Evolutionary conservation across 2,797 vertebrate species (phyloP), one percentile per base, ranked within the genome.

Genomic region (Echeneis naucrates): DNA sequence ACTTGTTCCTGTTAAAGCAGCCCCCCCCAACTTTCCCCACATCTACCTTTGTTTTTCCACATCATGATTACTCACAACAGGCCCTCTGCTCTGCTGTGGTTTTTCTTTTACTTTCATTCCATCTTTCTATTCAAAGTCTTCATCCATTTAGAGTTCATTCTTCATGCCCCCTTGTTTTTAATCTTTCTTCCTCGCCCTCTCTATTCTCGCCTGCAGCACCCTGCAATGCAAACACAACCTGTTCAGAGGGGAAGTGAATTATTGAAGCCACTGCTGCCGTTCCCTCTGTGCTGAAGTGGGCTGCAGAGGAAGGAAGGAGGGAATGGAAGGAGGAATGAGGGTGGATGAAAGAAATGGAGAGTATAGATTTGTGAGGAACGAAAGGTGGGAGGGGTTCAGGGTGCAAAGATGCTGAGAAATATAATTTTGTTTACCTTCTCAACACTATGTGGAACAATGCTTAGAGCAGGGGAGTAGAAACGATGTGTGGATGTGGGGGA

Each of bases 201-300:
- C 83, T 83, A 72, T 92, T 91, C 88, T 77, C 63, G 83, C 86
- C 89, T 81, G 81, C 86, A 90, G 93, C 90, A 50, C 87, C 87
- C 86, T 84, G 81, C 90, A 90, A 92, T 89, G 89, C 91, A 93
- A 94, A 94, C 92, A 90, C 92, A 93, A 92, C 92, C 90, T 93
- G 91, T 91, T 93, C 90, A 75, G 85, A 87, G 87, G 89, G 84
- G 74, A 83, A 85, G 87, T 94, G 89, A 94, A 94, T 94, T 89
- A 93, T 94, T 93, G 87, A 94, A 92, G 81, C 67, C 11, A 54
- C 77, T 65, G 87, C 78, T 81, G 89, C 89, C 83, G 55, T 90
- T 86, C 82, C 87, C 85, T 84, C 76, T 68, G 84, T 81, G 90
- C 83, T 85, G 82, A 90, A 90, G 83, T 90, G 84, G 89, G 87